These are phyloP conservation scores for Nephila pilipes DNA, from an alignment of 1,140 invertebrate species.

Conservation along the genomic window DNA sequence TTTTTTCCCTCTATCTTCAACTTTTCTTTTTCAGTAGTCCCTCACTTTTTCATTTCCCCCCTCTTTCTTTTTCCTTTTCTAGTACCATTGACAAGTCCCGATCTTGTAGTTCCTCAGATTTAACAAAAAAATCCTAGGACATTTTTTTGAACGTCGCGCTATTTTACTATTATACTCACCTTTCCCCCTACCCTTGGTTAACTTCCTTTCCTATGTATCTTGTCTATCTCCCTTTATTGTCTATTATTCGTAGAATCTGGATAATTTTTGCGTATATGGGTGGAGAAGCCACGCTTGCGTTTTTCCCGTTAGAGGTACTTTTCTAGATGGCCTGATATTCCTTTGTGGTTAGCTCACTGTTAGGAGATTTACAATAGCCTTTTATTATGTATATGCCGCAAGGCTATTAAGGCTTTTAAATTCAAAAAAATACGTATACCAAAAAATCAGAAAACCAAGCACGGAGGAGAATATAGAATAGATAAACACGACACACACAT, in stretches of 20 bases:
- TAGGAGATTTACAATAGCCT: slow-evolving; percentile 10
- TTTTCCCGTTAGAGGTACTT: not conserved
- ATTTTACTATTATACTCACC: slow-evolving; percentile 10
- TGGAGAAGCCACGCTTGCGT: not conserved
- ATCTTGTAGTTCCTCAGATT: not conserved
- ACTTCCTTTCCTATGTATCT: slow-evolving; percentile 5
- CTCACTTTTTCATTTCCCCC: not conserved
- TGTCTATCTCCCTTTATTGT: not conserved
- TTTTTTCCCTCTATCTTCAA: not conserved
- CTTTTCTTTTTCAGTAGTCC: not conserved
- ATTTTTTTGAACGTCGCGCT: not conserved
- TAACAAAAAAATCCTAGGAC: not conserved
- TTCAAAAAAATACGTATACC: not conserved
- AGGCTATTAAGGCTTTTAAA: slow-evolving; percentile 26
- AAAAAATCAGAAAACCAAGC: not conserved
- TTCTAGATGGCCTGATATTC: slow-evolving; percentile 13
- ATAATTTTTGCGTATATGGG: slow-evolving; percentile 13
- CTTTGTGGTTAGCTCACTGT: not conserved
- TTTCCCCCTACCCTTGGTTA: not conserved
- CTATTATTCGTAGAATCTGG: slow-evolving; percentile 4
- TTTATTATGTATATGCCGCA: slow-evolving; percentile 48
- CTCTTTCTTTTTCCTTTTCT: not conserved
- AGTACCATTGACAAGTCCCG: slow-evolving; percentile 14
- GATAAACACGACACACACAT: slow-evolving; percentile 7
- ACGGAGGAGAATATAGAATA: not conserved